Evolutionary conservation across 2,797 vertebrate species (phyloP).

Genomic region (Lithobates pipiens): DNA sequence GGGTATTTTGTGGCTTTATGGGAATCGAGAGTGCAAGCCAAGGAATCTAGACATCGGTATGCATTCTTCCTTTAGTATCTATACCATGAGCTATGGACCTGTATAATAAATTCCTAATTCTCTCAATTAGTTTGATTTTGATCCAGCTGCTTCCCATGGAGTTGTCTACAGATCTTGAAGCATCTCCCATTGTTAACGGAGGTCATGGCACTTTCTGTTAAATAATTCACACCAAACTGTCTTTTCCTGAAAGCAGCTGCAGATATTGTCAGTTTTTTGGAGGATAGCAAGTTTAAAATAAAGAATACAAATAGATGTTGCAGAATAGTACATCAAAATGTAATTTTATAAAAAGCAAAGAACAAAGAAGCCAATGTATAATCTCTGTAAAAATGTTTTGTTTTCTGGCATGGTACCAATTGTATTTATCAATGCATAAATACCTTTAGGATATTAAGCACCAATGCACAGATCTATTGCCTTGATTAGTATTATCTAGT

Average conservation of each 20-base stretch:
- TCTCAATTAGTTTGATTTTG: constrained; percentile 76
- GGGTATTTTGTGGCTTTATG: constrained; percentile 2
- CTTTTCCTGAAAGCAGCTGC: constrained; percentile 83
- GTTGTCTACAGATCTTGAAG: constrained; percentile 80
- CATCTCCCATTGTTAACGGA: constrained; percentile 85
- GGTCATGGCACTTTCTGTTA: constrained; percentile 87
- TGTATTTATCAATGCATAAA: not conserved
- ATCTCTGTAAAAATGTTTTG: too few species aligned
- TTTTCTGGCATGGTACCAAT: not conserved
- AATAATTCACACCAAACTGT: constrained; percentile 91
- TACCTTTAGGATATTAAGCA: not conserved
- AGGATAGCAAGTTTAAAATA: constrained; percentile 40
- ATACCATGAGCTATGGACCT: constrained; percentile 67
- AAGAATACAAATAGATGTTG: not conserved
- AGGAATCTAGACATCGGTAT: constrained; percentile 70
- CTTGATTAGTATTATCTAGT: constrained; percentile 24
- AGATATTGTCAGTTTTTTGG: constrained; percentile 82
- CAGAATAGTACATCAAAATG: not conserved
- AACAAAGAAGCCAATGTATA: too few species aligned
- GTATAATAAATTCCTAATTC: constrained; percentile 79
- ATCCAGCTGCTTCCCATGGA: constrained; percentile 81
- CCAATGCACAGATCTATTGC: not conserved
- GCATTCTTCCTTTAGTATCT: constrained; percentile 67
- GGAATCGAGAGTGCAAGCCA: constrained; percentile 34
- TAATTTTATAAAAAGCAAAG: not conserved